Evolutionary conservation across 2,113 vertebrate genomes (phyloP), one percentile per base, ranked within the genome.

Genomic region (Clarias magur): DNA sequence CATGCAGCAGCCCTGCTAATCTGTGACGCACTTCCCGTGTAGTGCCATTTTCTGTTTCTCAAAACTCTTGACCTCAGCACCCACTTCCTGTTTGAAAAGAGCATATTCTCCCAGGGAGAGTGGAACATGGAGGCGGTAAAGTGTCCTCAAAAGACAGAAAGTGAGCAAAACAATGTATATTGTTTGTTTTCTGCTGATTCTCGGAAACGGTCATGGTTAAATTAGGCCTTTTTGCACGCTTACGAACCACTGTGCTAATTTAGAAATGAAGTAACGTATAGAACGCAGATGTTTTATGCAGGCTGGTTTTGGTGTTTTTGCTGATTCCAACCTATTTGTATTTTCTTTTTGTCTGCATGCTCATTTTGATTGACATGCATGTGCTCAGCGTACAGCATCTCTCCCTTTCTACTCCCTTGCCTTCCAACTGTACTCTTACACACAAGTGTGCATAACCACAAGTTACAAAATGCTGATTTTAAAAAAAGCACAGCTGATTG

Each of bases 1-100:
- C 90, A 91, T 85, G 90, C 90, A 92, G 93, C 90, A 91, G 92
- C 65, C 34, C 59, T 84, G 78, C 89, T 93, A 87, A 89, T 91
- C 91, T 93, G 92, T 95, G 94, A 95, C 92, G 94, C 94, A 93
- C 89, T 78, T 90, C 87, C 83, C 90, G 90, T 92, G 91, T 90
- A 90, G 90, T 92, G 92, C 88, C 91, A 91, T 94, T 91, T 91
- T 91, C 90, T 93, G 92, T 89, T 88, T 93, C 87, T 91, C 92
- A 84, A 91, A 91, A 84, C 13, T 87, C 90, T 89, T 94, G 93
- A 93, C 95, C 94, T 94, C 90, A 86, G 89, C 90, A 91, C 91
- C 93, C 92, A 92, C 95, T 93, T 95, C 95, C 94, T 92, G 90
- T 86, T 79, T 90, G 57, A 87, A 81, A 86, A 78, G 88, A 88